Conservation (phyloP, 23 tunicate genomes). For the Halocynthia roretzi region DNA sequence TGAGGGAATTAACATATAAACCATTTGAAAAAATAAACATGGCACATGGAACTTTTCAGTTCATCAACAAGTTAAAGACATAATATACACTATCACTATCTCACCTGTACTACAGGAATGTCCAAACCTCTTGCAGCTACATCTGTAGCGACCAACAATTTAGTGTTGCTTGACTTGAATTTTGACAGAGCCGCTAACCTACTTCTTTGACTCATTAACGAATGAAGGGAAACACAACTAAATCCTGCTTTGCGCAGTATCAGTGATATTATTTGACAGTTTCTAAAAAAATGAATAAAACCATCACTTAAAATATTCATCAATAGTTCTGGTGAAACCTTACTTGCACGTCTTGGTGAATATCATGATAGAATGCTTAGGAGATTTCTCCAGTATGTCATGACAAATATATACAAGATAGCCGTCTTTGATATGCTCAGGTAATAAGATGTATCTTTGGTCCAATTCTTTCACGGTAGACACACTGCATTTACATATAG, state of each 20-base stretch:
- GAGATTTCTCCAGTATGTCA: conserved; percentile 73
- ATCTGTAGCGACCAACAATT: conserved; percentile 91
- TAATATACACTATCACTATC: background rate
- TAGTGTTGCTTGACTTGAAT: conserved; percentile 81
- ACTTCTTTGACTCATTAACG: conserved; percentile 76
- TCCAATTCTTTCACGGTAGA: conserved; percentile 84
- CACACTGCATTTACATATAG: conserved; percentile 20
- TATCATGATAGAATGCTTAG: conserved; percentile 81
- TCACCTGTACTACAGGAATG: conserved; percentile 85
- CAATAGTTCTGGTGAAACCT: conserved; percentile 6
- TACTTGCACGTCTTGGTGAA: conserved; percentile 98
- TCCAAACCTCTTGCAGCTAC: conserved; percentile 98
- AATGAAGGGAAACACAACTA: conserved; percentile 81
- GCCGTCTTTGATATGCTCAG: conserved; percentile 89
- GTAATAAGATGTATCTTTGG: conserved; percentile 80
- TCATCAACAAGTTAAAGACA: background rate
- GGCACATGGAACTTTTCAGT: no score
- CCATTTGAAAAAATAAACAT: no score
- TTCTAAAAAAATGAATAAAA: conserved; percentile 29
- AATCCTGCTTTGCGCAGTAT: conserved; percentile 76
- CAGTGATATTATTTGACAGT: conserved; percentile 75
- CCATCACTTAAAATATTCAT: background rate
- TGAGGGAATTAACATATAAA: no score
- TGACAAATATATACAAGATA: conserved; percentile 87
- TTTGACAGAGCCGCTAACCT: conserved; percentile 69